phyloP scores from a whole-genome alignment of 1,140 invertebrate genomes.

The Ganaspis sp. region DNA sequence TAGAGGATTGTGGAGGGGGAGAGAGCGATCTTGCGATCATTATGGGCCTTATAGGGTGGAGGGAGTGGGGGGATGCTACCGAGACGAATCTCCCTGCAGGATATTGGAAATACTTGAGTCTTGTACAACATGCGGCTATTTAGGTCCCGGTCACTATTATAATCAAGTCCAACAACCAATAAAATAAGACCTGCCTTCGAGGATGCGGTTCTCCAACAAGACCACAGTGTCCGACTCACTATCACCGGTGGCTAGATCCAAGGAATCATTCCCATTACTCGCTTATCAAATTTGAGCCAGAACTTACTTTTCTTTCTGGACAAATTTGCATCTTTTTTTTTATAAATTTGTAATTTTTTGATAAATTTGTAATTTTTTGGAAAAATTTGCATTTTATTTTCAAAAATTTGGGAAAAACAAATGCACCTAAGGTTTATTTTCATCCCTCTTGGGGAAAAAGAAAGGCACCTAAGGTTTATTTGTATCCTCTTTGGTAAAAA shows the following conservation, averaged over 20 bases:
- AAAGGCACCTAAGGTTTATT: too few relatives aligned
- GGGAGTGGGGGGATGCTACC: conserved; percentile 40
- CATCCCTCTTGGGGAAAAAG: too few relatives aligned
- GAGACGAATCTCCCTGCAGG: conserved; percentile 70
- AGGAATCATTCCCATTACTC: neutral
- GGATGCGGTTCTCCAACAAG: conserved; percentile 40
- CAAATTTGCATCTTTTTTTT: too few relatives aligned
- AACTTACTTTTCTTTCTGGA: too few relatives aligned
- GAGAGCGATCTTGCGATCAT: neutral
- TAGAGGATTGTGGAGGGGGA: conserved; percentile 38
- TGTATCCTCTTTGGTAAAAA: too few relatives aligned
- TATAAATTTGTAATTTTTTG: too few relatives aligned
- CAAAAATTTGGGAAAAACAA: too few relatives aligned
- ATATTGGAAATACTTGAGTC: conserved; percentile 75
- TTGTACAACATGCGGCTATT: conserved; percentile 72
- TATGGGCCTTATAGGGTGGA: conserved; percentile 4
- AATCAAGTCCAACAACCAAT: conserved; percentile 67
- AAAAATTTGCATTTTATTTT: too few relatives aligned
- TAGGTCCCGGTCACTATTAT: conserved; percentile 68
- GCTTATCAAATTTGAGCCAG: too few relatives aligned
- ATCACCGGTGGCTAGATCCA: neutral
- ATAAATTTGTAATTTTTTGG: too few relatives aligned
- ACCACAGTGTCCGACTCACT: conserved; percentile 45
- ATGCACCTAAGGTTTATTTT: too few relatives aligned
- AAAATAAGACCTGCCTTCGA: conserved; percentile 53